A percentile compares a stretch with the other conserved stretches of the same genome.
phyloP scores from a whole-genome alignment of 2,113 vertebrate genomes.

The Montifringilla adamsi region DNA sequence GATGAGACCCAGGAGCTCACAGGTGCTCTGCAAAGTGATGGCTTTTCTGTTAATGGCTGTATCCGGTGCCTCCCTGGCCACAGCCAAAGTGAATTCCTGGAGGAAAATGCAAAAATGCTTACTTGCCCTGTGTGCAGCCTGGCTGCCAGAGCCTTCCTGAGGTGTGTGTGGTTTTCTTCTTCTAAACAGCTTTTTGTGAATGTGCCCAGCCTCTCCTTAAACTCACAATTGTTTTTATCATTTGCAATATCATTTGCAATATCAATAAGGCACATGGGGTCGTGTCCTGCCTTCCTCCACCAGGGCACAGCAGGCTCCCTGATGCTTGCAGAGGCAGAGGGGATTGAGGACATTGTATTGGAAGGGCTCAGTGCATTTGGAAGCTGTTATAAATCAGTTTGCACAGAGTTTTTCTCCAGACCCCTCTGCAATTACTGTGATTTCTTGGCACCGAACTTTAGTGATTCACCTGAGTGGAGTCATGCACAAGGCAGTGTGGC shows the following conservation, averaged over 20 bases:
- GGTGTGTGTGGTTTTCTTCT: not conserved
- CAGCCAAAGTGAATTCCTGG: not conserved
- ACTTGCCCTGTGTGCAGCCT: not conserved
- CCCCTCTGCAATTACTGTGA: not conserved
- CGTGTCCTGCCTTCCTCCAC: not conserved
- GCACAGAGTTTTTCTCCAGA: not conserved
- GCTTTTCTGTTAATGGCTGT: not conserved
- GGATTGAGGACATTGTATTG: not conserved
- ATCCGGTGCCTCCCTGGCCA: not conserved
- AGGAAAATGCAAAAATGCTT: not conserved
- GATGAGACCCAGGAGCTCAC: not conserved
- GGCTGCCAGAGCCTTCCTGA: not conserved
- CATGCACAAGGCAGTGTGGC: not conserved
- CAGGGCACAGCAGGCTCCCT: not conserved
- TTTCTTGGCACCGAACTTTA: not conserved
- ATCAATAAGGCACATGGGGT: not conserved
- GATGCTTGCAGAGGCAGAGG: not conserved
- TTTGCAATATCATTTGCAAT: not conserved
- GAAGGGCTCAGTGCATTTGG: not conserved
- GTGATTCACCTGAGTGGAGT: conserved; percentile 52
- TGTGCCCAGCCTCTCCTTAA: not conserved
- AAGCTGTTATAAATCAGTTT: not conserved
- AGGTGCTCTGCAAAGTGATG: fast-evolving
- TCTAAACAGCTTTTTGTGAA: not conserved
- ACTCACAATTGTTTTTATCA: not conserved